A percentile compares a stretch with the other conserved stretches of the same genome.
These are phyloP conservation scores for Gnathonemus longibarbis DNA, from an alignment of 2,113 vertebrate species.

Conservation along the genomic window DNA sequence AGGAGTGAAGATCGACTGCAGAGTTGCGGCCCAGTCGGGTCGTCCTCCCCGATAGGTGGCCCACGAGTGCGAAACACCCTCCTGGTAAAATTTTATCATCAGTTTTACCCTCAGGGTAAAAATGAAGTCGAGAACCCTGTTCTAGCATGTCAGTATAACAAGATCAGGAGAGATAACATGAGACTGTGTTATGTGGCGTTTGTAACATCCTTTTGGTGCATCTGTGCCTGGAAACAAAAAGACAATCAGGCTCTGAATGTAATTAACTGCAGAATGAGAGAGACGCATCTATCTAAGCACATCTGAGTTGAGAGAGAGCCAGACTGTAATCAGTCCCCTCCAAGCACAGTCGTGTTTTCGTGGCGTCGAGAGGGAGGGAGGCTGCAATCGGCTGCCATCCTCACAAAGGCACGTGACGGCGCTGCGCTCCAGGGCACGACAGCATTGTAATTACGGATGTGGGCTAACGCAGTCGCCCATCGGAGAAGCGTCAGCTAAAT, in stretches of 20 bases:
- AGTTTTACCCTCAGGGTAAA: neutral
- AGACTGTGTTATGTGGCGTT: neutral
- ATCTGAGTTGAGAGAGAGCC: neutral
- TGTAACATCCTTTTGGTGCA: neutral
- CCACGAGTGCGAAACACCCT: neutral
- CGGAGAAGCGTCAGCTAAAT: constrained; percentile 29
- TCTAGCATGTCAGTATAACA: neutral
- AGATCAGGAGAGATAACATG: neutral
- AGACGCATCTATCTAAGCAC: neutral
- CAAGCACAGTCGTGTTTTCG: neutral
- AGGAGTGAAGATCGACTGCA: neutral
- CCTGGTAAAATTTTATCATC: neutral
- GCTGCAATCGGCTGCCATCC: neutral
- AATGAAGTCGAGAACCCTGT: neutral
- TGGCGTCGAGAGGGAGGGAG: neutral
- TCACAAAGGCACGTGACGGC: neutral
- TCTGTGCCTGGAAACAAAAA: neutral
- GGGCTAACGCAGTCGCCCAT: constrained; percentile 30
- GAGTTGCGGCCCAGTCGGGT: neutral
- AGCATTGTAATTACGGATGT: constrained; percentile 37
- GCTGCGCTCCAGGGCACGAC: constrained; percentile 6
- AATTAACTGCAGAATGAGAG: neutral
- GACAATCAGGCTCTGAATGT: neutral
- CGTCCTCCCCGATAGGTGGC: neutral
- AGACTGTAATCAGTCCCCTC: neutral